Conservation (phyloP, 2,797 vertebrate genomes). For the Squalus acanthias region DNA sequence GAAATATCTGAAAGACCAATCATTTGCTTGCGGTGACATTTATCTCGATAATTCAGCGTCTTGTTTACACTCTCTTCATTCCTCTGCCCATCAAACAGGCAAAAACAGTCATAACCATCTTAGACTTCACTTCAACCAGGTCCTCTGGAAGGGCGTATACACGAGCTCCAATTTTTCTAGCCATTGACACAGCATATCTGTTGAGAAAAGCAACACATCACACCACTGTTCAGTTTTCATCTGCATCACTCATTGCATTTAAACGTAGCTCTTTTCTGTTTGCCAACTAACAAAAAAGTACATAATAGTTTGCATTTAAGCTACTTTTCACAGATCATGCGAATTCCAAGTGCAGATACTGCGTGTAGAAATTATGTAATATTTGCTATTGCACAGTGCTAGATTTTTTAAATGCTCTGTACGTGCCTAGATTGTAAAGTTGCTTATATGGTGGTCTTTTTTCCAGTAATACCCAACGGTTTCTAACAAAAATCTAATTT, state of each 20-base stretch:
- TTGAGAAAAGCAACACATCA: slow-evolving; percentile 33
- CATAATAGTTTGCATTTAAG: neutral
- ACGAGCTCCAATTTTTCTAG: slow-evolving; percentile 86
- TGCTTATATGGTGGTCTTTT: neutral
- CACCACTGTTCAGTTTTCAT: neutral
- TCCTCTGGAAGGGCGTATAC: slow-evolving; percentile 93
- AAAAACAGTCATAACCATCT: slow-evolving; percentile 98
- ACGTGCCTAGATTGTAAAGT: neutral
- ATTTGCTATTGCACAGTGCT: neutral
- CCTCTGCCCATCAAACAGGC: slow-evolving; percentile 95
- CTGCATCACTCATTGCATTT: neutral
- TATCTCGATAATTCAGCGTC: neutral
- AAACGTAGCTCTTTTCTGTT: neutral
- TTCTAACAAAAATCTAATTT: neutral
- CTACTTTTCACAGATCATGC: neutral
- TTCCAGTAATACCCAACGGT: neutral
- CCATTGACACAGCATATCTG: slow-evolving; percentile 92
- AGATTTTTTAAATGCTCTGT: neutral
- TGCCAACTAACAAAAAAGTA: neutral
- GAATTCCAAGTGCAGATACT: neutral
- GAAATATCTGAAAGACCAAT: slow-evolving; percentile 55
- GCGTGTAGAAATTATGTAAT: neutral
- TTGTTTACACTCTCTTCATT: slow-evolving; percentile 77
- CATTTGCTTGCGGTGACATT: slow-evolving; percentile 3
- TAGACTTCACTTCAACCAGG: slow-evolving; percentile 85